These are phyloP conservation scores for Stigmatopora nigra DNA, from an alignment of 2,113 vertebrate species.

Conservation along the genomic window DNA sequence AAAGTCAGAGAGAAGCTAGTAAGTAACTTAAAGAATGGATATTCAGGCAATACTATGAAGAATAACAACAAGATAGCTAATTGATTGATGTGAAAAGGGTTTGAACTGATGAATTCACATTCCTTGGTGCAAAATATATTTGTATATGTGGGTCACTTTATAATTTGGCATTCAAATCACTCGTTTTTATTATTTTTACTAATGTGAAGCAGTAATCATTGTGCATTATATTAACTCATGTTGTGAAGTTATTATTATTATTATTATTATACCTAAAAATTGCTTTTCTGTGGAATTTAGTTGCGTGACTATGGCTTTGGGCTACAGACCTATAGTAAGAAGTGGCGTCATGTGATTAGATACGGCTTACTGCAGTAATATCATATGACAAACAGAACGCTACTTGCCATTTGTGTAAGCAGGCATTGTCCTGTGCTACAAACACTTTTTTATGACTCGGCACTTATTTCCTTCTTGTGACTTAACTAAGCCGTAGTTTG, in stretches of 20 bases:
- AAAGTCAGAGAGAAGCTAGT: background rate
- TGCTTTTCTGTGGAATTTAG: conserved; percentile 1
- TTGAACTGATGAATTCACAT: background rate
- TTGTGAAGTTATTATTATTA: no score
- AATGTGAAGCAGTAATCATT: background rate
- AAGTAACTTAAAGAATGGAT: background rate
- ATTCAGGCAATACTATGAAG: background rate
- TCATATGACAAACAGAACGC: conserved; percentile 4
- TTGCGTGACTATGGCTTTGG: conserved; percentile 5
- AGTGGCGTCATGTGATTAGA: conserved; percentile 6
- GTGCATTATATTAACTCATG: no score
- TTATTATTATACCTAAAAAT: background rate
- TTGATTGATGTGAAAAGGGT: background rate
- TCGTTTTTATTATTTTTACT: background rate
- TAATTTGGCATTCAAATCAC: background rate
- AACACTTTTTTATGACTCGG: background rate
- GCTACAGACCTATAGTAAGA: background rate
- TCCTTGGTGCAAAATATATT: background rate
- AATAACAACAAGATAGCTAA: background rate
- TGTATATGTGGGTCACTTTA: background rate
- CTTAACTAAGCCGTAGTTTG: no score
- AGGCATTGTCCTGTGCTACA: background rate
- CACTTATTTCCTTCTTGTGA: no score
- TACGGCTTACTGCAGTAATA: conserved; percentile 1
- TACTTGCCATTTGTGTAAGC: background rate